Base-by-base conservation (phyloP, 1,140 invertebrate species). In the Hypsibius dujardini region DNA sequence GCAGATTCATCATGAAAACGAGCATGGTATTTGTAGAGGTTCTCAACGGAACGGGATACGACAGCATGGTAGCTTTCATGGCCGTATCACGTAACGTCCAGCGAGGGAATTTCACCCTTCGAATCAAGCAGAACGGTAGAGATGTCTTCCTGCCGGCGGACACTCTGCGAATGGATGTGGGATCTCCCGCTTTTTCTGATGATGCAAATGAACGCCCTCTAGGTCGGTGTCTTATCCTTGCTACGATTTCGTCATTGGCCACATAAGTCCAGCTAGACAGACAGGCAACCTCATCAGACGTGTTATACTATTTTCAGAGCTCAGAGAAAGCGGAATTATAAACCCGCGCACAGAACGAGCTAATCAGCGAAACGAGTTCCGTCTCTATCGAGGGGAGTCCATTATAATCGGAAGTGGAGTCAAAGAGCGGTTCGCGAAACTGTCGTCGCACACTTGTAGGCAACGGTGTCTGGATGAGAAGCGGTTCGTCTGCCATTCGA, bases 401-500 rank as follows among this genome's bases (percentile, higher is more conserved):
- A 67, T 15, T 12, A 67, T 67, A 12, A 45, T 67, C 42, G 42
- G 42, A 7, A 3, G 12, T 12, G 62, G 62, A 15, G 62, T 67
- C 45, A 12, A 42, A 3, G 62, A 67, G 3, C 42, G 3, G 62
- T 67, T 67, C 3, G 7, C 12, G 7, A 67, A 67, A 67, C 42
- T 67, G 3, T 67, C 62, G 12, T 42, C 62, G 3, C 3, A 12
- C 45, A 42, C 12, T 7, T 67, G 62, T 42, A 12, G 62, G 42
- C 62, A 42, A 3, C 62, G 45, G 3, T 67, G 62, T 42, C 62
- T 67, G 62, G 62, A 67, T 42, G 62, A 67, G 62, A 67, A 67
- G 45, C 62, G 62, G 12, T 67, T 67, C 62, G 42, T 42, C 12
- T 67, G 62, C 42, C 62, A 67, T 7, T 67, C 62, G 12, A 42